Conservation (phyloP, 1,140 invertebrate species). For the Drosophila pachea region DNA sequence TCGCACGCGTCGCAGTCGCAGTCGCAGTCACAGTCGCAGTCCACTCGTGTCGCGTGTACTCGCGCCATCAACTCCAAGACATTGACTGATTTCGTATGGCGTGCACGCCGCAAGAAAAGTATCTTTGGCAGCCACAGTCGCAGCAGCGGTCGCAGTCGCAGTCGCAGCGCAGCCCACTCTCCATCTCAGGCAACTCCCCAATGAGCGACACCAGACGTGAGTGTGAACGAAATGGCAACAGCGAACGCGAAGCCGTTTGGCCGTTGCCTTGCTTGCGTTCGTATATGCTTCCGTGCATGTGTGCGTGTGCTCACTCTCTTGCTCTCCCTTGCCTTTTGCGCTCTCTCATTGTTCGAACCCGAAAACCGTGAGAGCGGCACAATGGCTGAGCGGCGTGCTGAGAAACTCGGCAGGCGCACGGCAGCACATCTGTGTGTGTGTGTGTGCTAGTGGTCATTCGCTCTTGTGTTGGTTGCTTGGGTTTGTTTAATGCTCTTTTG, state of each 20-base stretch:
- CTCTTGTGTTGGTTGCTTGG: conserved; percentile 23
- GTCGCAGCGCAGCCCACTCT: conserved; percentile 38
- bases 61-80: conserved; percentile 72
- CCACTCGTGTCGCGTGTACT: conserved; percentile 61
- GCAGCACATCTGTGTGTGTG: background rate
- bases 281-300: no score
- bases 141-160: conserved; percentile 16
- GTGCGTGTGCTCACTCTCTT: conserved; percentile 5
- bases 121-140: conserved; percentile 43
- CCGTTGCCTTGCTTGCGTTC: background rate
- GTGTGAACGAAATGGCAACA: conserved; percentile 40
- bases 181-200: conserved; percentile 39
- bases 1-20: conserved; percentile 32
- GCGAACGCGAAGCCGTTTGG: background rate
- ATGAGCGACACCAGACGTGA: conserved; percentile 11
- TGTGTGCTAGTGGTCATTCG: background rate
- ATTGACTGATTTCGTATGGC: conserved; percentile 73
- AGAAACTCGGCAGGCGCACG: conserved; percentile 1
- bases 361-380: conserved; percentile 17
- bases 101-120: conserved; percentile 74
- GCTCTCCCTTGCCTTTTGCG: conserved; percentile 14
- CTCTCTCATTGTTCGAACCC: conserved; percentile 14
- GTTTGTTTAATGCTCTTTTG: conserved; percentile 51
- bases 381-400: conserved; percentile 46
- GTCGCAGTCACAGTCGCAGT: conserved; percentile 17